Evolutionary conservation across 2,888 invertebrate species (phyloP), one percentile per base, ranked within the genome.

Genomic region (Rhopalosiphum nymphaeae): DNA sequence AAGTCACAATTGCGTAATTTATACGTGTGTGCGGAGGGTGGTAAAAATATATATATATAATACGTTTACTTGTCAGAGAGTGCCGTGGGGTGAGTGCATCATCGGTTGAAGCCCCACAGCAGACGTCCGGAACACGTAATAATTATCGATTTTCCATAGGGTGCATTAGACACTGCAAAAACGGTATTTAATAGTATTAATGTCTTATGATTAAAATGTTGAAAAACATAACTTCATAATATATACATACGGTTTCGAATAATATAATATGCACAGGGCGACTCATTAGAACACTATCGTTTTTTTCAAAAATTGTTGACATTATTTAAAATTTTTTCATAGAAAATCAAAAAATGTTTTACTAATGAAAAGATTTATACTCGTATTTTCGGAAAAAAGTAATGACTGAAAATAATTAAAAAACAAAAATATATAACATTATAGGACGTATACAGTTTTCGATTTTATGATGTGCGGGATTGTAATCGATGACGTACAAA

Each of bases 91-190:
- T 26, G 53, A 84, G 56, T 36, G 57, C 57, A 57, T 46, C 84
- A 46, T 46, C 25, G 42, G 4, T 42, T 25, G 90, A 94, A 94
- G 90, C 93, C 90, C 46, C 49, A 36, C 61, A 44, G 67, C 49
- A 26, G 84, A 84, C 84, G 29, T 36, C 89, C 89, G 29, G 57
- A n/a, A 92, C 67, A 78, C 92, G 92, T 87, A 87, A 78, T 78
- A 78, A 92, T 90, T 90, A 94, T 90, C 61, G 93, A 94, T 94
- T 93, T 89, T 61, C 42, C 16, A 36, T 85, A 61, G 86, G 49
- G 44, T 44, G 49, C 49, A 42, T 57, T 85, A 67, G 42, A 90
- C n/a, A 67, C 10, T 36, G n/a, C 46, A 11, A 90, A n/a, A 56
- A 25, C 26, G n/a, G 57, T 42, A 89, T 61, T n/a, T n/a, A 92